Evolutionary conservation across 2,888 invertebrate species (phyloP).

Genomic region (Dichetophora obliterata): DNA sequence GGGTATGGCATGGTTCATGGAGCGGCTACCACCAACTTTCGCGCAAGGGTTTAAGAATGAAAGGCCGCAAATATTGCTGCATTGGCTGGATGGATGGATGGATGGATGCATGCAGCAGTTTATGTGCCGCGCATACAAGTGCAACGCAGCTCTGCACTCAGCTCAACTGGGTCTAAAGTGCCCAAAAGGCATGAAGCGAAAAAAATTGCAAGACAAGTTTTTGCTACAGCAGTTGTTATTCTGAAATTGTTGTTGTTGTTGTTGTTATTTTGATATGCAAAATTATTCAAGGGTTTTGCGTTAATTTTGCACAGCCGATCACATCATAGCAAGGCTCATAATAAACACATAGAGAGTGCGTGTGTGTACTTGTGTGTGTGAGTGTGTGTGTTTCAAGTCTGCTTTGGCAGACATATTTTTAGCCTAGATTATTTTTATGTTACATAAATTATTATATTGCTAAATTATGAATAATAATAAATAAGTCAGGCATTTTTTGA

Average conservation of each 20-base stretch:
- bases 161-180: neutral
- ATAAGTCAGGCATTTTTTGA: slow-evolving; percentile 23
- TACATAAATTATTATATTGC: slow-evolving; percentile 18
- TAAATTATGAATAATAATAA: slow-evolving; percentile 18
- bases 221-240: neutral
- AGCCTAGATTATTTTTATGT: slow-evolving; percentile 18
- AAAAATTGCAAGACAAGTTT: slow-evolving; percentile 47
- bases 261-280: slow-evolving; percentile 49
- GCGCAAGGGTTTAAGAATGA: slow-evolving; percentile 21
- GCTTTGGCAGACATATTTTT: slow-evolving; percentile 4
- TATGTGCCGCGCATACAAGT: neutral
- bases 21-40: neutral
- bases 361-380: neutral
- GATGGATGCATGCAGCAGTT: neutral
- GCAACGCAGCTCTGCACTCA: neutral
- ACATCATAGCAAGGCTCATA: neutral
- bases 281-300: slow-evolving; percentile 47
- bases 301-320: slow-evolving; percentile 15
- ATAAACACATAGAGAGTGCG: neutral
- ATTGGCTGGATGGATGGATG: neutral
- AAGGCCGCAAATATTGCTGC: neutral
- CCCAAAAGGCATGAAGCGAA: slow-evolving; percentile 50
- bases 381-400: neutral
- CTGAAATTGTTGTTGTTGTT: slow-evolving; percentile 43
- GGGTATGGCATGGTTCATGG: neutral